phyloP scores from a whole-genome alignment of 2,797 vertebrate genomes.

The Microcaecilia unicolor region DNA sequence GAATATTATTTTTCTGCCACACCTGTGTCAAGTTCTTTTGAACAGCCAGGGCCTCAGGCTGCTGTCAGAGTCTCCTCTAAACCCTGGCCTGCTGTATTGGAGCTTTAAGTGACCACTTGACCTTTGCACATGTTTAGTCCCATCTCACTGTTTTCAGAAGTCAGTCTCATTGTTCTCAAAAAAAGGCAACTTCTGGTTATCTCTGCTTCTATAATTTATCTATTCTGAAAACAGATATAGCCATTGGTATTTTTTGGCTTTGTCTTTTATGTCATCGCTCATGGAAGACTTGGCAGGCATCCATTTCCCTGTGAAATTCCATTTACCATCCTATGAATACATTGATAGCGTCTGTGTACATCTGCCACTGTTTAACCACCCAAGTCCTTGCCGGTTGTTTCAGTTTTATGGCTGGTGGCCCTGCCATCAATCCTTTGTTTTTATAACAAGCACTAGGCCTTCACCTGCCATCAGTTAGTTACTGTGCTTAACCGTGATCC shows the following conservation, averaged over 20 bases:
- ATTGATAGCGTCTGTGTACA: no score
- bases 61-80: conserved; percentile 41
- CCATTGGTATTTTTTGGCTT: background rate
- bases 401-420: no score
- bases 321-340: no score
- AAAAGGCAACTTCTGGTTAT: background rate
- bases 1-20: conserved; percentile 8
- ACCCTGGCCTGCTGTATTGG: conserved; percentile 42
- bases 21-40: conserved; percentile 14
- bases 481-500: no score
- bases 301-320: no score
- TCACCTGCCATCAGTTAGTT: no score
- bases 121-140: conserved; percentile 53
- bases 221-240: background rate
- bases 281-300: no score
- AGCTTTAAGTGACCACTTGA: conserved; percentile 52
- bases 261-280: no score
- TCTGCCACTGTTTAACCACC: no score
- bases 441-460: no score
- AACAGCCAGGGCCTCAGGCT: conserved; percentile 16
- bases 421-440: no score
- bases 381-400: no score
- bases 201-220: background rate
- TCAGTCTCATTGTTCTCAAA: background rate
- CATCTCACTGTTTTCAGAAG: background rate